Percentiles rank a stretch among this genome's conserved stretches.
These are phyloP conservation scores for Sicus ferrugineus DNA, from an alignment of 2,888 invertebrate species.

Conservation along the genomic window DNA sequence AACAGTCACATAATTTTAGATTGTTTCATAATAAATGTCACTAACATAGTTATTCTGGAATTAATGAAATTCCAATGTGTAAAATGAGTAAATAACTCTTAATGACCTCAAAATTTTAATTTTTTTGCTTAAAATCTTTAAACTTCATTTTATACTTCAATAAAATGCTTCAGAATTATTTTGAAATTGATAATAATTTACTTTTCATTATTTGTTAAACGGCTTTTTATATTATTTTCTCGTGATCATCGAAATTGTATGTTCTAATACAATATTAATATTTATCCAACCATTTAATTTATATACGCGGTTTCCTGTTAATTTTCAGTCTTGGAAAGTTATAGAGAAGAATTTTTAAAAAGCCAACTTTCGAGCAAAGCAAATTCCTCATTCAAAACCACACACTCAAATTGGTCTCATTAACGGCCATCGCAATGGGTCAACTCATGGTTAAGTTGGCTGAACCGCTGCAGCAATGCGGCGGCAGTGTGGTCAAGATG, in stretches of 20 bases:
- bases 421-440: slow-evolving; percentile 61
- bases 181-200: too few relatives aligned
- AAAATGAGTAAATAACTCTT: too few relatives aligned
- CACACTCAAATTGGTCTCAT: not conserved
- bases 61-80: too few relatives aligned
- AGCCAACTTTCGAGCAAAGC: not conserved
- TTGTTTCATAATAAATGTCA: too few relatives aligned
- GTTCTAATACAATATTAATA: not conserved
- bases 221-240: too few relatives aligned
- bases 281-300: not conserved
- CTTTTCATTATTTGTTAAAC: too few relatives aligned
- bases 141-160: too few relatives aligned
- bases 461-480: slow-evolving; percentile 59
- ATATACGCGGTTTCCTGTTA: not conserved
- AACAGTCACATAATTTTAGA: too few relatives aligned
- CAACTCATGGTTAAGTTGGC: slow-evolving; percentile 60
- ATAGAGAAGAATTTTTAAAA: not conserved
- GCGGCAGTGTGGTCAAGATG: slow-evolving; percentile 64
- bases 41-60: too few relatives aligned
- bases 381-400: not conserved
- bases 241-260: not conserved
- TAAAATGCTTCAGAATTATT: too few relatives aligned
- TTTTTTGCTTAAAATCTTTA: too few relatives aligned
- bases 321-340: not conserved
- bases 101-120: too few relatives aligned